phyloP scores from a whole-genome alignment of 2,797 vertebrate genomes.

The Notamacropus eugenii region DNA sequence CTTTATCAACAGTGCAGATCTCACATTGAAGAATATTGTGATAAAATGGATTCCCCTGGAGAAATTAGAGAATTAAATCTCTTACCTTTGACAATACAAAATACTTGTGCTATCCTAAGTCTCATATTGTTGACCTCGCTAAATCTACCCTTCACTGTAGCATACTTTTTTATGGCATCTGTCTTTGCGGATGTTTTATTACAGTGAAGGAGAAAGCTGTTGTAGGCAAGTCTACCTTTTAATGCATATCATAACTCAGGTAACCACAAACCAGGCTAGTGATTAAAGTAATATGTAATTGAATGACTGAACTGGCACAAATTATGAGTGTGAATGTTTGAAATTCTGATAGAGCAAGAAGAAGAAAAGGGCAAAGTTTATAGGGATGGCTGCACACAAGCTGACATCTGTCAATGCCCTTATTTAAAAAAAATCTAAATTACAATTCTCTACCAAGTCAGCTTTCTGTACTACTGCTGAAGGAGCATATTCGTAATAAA shows the following conservation, averaged over 20 bases:
- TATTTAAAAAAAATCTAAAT: neutral
- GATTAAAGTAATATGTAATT: conserved; percentile 27
- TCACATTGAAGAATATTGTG: neutral
- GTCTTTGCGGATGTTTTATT: neutral
- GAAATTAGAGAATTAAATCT: neutral
- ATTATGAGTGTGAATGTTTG: neutral
- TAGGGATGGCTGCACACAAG: neutral
- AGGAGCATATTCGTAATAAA: neutral
- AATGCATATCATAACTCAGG: neutral
- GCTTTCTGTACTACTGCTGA: neutral
- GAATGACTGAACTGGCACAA: neutral
- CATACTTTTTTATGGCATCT: neutral
- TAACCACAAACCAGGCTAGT: neutral
- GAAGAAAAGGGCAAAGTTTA: neutral
- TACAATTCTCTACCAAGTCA: neutral
- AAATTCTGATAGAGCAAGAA: neutral
- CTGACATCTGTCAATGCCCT: neutral
- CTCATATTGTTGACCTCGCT: neutral
- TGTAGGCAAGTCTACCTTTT: neutral
- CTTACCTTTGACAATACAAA: neutral
- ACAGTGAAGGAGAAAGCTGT: neutral
- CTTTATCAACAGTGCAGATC: neutral
- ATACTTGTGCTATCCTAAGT: neutral
- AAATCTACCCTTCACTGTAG: neutral
- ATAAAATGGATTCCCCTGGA: neutral